Percentiles rank a stretch among this genome's conserved stretches.
These are phyloP conservation scores for Tachysurus vachellii DNA, from an alignment of 2,113 vertebrate genomes.

Conservation along the genomic window DNA sequence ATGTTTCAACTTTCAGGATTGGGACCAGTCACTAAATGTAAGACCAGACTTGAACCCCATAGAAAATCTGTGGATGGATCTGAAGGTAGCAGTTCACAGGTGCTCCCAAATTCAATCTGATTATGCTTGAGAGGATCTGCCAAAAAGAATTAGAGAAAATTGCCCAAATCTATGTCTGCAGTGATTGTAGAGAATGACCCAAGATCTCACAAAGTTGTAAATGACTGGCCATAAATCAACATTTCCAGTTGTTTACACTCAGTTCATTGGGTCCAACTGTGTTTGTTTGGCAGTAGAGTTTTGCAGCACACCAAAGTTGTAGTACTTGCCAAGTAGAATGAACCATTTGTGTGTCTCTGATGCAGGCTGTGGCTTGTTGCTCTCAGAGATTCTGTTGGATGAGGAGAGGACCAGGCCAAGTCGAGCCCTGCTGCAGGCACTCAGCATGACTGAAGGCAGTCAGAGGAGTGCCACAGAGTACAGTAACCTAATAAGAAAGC, in stretches of 20 bases:
- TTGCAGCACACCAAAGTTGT: background rate
- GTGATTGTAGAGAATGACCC: background rate
- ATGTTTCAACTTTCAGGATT: background rate
- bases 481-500: conserved; percentile 73
- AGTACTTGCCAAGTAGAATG: background rate
- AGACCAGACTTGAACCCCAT: background rate
- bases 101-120: background rate
- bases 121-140: background rate
- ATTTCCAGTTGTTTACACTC: background rate
- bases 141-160: background rate
- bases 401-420: conserved; percentile 71
- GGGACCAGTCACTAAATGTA: background rate
- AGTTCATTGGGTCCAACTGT: background rate
- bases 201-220: background rate
- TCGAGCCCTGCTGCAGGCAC: conserved; percentile 80
- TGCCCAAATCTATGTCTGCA: background rate
- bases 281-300: background rate
- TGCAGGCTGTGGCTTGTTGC: conserved; percentile 80
- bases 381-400: conserved; percentile 84
- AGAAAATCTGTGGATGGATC: background rate
- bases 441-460: conserved; percentile 81
- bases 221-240: background rate
- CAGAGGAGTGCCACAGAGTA: conserved; percentile 82
- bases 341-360: conserved; percentile 11
- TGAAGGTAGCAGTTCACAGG: background rate